Evolutionary conservation across 1,140 invertebrate species (phyloP), one percentile per base, ranked within the genome.

Genomic region (Zophobas morio): DNA sequence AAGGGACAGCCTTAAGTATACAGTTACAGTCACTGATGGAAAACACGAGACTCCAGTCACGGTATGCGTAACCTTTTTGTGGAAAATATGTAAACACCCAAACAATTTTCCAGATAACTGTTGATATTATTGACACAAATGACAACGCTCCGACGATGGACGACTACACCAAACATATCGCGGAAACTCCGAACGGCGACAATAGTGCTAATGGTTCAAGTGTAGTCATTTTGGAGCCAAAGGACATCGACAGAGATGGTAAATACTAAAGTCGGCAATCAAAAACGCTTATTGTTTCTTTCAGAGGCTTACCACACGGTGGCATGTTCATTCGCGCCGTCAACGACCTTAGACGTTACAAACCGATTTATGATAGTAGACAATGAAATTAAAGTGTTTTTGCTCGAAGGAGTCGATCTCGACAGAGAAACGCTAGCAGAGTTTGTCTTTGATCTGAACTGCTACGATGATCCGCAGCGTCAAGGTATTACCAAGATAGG

Each of bases 211-310:
- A 86, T 83, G 2, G 83, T 4, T 8, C 3, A 82, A 8, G 71
- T 83, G 85, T 90, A 5, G 82, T 85, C 0, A 71, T 72, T n/a
- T 70, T 90, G 5, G 70, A 81, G 1, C 82, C 85, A 32, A 80
- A 60, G 1, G 90, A 91, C 78, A 71, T 83, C n/a, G 90, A 91
- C 78, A 87, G 89, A 84, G 89, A 90, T 80, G 83, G 88, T 89
- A 81, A 87, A 82, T 77, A 54, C n/a, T 8, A 6, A 37, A 60
- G 60, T 76, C 54, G 56, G 71, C 33, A n/a, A 75, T 72, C 20
- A 37, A 8, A 3, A 46, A 46, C 8, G 3, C 3, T 8, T 4
- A 46, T 8, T 73, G 33, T 78, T 42, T 49, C 37, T 81, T 76
- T 60, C 39, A 81, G 79, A 54, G 60, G 71, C 79, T n/a, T 80